Percentiles rank a stretch among this genome's conserved stretches.
phyloP scores from a whole-genome alignment of 2,113 vertebrate species.

The Scortum barcoo region DNA sequence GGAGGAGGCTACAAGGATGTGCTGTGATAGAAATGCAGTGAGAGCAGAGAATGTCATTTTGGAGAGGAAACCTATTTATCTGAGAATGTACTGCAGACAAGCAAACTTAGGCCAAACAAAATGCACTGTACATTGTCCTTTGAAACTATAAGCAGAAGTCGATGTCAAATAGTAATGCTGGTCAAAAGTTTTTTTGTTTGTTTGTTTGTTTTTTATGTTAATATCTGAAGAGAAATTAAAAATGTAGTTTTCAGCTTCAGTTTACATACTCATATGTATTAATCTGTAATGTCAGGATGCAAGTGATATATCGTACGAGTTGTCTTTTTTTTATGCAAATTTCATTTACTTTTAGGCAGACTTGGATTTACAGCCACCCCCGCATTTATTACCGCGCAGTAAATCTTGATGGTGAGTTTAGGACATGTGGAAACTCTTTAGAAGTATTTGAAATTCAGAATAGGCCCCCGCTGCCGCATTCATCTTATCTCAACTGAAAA shows the following conservation, averaged over 20 bases:
- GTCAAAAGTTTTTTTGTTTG: neutral
- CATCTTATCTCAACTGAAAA: neutral
- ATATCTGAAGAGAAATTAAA: neutral
- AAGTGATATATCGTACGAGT: neutral
- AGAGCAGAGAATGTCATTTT: constrained; percentile 56
- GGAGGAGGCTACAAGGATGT: constrained; percentile 29
- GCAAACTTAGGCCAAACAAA: neutral
- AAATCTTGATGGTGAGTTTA: neutral
- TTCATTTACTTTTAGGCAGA: neutral
- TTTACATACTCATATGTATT: neutral
- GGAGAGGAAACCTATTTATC: constrained; percentile 45
- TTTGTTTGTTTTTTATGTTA: neutral
- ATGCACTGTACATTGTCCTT: neutral
- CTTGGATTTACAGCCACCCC: neutral
- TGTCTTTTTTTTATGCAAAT: neutral
- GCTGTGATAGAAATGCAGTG: constrained; percentile 43
- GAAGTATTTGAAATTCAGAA: constrained; percentile 13
- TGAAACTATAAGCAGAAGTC: neutral
- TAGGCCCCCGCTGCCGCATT: neutral
- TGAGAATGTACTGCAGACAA: constrained; percentile 8
- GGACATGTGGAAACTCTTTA: neutral
- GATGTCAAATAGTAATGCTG: neutral
- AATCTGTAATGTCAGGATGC: neutral
- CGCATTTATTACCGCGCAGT: neutral
- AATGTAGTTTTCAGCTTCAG: neutral